These are phyloP conservation scores for Torymus aiolomorphi DNA, from an alignment of 2,888 invertebrate genomes.

Conservation along the genomic window DNA sequence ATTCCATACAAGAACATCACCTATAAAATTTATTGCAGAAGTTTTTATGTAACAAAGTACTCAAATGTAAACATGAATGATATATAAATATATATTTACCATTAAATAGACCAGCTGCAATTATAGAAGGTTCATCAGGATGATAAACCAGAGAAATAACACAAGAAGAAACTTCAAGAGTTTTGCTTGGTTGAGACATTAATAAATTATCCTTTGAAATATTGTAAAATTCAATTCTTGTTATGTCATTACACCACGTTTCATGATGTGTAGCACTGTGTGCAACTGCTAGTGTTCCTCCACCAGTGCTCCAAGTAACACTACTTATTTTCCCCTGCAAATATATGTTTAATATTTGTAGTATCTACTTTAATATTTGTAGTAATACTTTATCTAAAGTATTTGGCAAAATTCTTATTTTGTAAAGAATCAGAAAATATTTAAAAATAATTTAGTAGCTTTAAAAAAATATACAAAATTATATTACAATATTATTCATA, in stretches of 20 bases:
- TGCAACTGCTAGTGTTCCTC: slow-evolving; percentile 69
- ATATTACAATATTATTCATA: not conserved
- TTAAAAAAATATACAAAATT: slow-evolving; percentile 13
- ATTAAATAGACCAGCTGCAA: slow-evolving; percentile 76
- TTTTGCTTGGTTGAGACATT: slow-evolving; percentile 63
- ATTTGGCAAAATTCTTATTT: too few species aligned
- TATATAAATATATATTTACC: slow-evolving; percentile 61
- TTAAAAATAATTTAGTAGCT: not conserved
- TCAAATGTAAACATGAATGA: slow-evolving; percentile 14
- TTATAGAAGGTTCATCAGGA: slow-evolving; percentile 75
- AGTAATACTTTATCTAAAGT: too few species aligned
- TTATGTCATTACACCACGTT: slow-evolving; percentile 71
- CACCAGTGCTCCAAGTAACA: slow-evolving; percentile 70
- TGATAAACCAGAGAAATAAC: slow-evolving; percentile 76
- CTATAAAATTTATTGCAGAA: slow-evolving; percentile 57
- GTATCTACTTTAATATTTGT: too few species aligned
- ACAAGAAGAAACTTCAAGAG: slow-evolving; percentile 73
- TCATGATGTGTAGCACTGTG: slow-evolving; percentile 67
- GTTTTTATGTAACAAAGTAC: slow-evolving; percentile 27
- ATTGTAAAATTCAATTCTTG: slow-evolving; percentile 70
- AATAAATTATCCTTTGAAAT: slow-evolving; percentile 67
- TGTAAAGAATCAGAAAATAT: not conserved
- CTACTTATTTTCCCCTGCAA: slow-evolving; percentile 71
- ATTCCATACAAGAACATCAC: slow-evolving; percentile 73
- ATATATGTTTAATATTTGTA: slow-evolving; percentile 30